Percentiles rank a stretch among this genome's conserved stretches.
These are phyloP conservation scores for Pentamera pediparva DNA, from an alignment of 53 echinoderm and acorn worm genomes.

Conservation along the genomic window DNA sequence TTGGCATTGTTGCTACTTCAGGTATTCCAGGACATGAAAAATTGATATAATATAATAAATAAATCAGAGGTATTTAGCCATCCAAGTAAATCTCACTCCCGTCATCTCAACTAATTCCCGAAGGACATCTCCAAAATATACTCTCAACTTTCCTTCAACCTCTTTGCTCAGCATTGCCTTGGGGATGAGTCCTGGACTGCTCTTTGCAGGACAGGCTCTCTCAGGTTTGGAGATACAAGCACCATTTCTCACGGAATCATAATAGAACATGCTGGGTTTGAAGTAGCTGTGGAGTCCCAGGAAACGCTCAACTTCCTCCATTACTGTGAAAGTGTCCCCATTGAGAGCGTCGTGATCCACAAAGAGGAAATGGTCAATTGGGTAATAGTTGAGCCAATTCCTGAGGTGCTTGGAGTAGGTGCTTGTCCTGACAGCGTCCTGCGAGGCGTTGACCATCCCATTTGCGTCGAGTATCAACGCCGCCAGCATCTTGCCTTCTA, in stretches of 20 bases:
- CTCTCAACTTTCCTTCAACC: conserved; percentile 48
- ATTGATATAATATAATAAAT: neutral
- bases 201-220: conserved; percentile 67
- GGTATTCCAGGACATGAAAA: no score
- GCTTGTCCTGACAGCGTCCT: conserved; percentile 63
- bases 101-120: conserved; percentile 53
- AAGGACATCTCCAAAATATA: conserved; percentile 74
- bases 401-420: conserved; percentile 60
- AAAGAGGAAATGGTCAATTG: conserved; percentile 59
- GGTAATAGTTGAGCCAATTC: conserved; percentile 64
- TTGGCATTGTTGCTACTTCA: no score
- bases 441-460: conserved; percentile 74
- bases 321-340: conserved; percentile 35
- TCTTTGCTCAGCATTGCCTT: conserved; percentile 61
- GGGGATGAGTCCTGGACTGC: conserved; percentile 73
- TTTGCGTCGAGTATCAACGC: conserved; percentile 35
- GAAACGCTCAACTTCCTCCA: conserved; percentile 65
- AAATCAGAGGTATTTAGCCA: neutral
- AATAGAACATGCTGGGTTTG: conserved; percentile 51
- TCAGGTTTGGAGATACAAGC: conserved; percentile 36
- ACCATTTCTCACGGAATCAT: conserved; percentile 17
- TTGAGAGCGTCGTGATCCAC: conserved; percentile 54
- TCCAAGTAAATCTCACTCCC: conserved; percentile 63
- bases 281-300: conserved; percentile 54
- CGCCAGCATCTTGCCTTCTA: conserved; percentile 54